Evolutionary conservation across 2,888 invertebrate species (phyloP), one percentile per base, ranked within the genome.

Genomic region (Orchestes rusci): DNA sequence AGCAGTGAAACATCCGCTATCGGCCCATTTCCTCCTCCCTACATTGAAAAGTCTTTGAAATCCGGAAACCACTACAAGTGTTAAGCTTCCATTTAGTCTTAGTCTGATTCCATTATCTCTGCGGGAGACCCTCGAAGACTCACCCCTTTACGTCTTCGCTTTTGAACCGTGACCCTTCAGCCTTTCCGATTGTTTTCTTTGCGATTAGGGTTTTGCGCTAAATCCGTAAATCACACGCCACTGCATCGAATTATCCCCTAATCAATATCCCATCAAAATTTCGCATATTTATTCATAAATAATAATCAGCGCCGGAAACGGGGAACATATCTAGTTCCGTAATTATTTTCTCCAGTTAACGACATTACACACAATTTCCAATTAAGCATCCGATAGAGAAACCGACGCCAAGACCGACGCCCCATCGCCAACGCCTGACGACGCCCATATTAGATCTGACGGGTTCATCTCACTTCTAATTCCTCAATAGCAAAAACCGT

Each of bases 11-110:
- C n/a, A n/a, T n/a, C n/a, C n/a, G n/a, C n/a, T n/a, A n/a, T n/a
- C n/a, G n/a, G n/a, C n/a, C n/a, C n/a, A n/a, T n/a, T n/a, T n/a
- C n/a, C n/a, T n/a, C n/a, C n/a, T n/a, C n/a, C n/a, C n/a, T n/a
- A n/a, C n/a, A n/a, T 60, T 61, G 63, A 64, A 65, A 66, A 63
- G 35, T 42, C 38, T 39, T 42, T 27, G 36, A 47, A 47, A 66
- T 66, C 67, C 67, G 64, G 63, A 66, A 67, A 67, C 67, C 67
- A 62, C 67, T 59, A 64, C 60, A 67, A 68, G 67, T 67, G 66
- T 66, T 67, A 67, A 67, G 66, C 67, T 62, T 62, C 67, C 68
- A 67, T 68, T 68, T 68, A 67, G 65, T 62, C 64, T 67, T 65
- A 67, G 65, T 67, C 67, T 67, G 66, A 68, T 68, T 68, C 67